phyloP scores from a whole-genome alignment of 1,140 invertebrate genomes.

The Copidosoma floridanum region DNA sequence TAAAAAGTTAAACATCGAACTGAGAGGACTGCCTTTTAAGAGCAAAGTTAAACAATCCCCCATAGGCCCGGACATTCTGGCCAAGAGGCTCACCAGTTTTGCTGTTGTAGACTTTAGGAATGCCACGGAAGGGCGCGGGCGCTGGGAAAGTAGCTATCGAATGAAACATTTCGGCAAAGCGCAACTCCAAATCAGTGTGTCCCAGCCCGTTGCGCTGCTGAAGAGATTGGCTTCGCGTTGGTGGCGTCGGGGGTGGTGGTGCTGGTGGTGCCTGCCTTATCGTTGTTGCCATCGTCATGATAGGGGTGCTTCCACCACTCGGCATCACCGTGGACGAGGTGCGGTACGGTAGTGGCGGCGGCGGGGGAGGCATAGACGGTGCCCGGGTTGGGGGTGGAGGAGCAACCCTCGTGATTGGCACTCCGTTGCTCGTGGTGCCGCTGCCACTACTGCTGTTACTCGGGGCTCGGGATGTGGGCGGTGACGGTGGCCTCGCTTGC shows the following conservation, averaged over 20 bases:
- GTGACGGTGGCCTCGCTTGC: constrained; percentile 51
- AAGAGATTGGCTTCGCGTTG: constrained; percentile 36
- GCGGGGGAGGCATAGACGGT: constrained; percentile 50
- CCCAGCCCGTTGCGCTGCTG: constrained; percentile 38
- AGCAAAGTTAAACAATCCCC: constrained; percentile 7
- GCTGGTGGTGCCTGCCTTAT: constrained; percentile 41
- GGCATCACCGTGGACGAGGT: neutral
- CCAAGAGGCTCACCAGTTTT: constrained; percentile 52
- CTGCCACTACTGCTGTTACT: neutral
- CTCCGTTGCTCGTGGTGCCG: neutral
- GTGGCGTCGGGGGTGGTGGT: constrained; percentile 39
- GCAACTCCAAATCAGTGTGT: constrained; percentile 53
- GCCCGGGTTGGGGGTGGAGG: constrained; percentile 42
- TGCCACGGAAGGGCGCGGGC: constrained; percentile 54
- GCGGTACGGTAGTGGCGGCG: constrained; percentile 48
- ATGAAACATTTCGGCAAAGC: constrained; percentile 58
- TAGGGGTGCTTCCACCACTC: constrained; percentile 31
- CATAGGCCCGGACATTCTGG: neutral
- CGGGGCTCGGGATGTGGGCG: constrained; percentile 41
- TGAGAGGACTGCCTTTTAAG: constrained; percentile 29
- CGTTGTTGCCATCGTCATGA: constrained; percentile 35
- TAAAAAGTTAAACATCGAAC: constrained; percentile 26
- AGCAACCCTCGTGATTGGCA: constrained; percentile 33
- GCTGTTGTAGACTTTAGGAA: constrained; percentile 60
- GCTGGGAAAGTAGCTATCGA: constrained; percentile 53